Evolutionary conservation across 2,113 vertebrate genomes (phyloP).

Genomic region (Acrocephalus arundinaceus): DNA sequence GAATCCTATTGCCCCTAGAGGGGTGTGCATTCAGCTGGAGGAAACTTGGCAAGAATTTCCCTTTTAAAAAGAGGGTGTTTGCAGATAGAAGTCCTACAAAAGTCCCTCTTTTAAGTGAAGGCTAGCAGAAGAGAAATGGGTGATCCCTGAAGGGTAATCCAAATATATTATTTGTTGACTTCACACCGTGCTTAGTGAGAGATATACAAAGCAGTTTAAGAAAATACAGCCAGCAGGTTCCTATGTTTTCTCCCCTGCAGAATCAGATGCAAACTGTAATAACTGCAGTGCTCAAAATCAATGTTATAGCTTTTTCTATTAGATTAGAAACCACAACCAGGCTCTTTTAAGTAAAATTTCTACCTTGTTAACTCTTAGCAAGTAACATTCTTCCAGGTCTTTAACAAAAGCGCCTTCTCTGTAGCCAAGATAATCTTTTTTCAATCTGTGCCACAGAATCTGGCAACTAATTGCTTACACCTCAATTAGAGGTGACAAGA

Average conservation of each 20-base stretch:
- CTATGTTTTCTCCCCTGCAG: not conserved
- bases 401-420: not conserved
- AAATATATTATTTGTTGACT: not conserved
- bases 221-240: not conserved
- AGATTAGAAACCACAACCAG: not conserved
- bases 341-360: not conserved
- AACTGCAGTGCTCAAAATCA: not conserved
- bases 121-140: not conserved
- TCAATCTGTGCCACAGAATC: not conserved
- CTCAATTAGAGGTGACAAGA: not conserved
- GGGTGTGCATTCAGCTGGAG: not conserved
- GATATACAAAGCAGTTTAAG: not conserved
- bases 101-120: not conserved
- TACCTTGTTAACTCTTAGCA: not conserved
- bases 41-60: not conserved
- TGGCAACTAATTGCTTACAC: not conserved
- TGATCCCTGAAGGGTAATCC: not conserved
- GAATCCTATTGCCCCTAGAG: not conserved
- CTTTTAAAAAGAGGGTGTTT: not conserved
- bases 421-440: not conserved
- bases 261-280: not conserved
- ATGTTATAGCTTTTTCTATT: not conserved
- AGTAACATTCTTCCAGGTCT: not conserved
- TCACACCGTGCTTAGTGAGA: not conserved
- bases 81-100: not conserved